Evolutionary conservation across 2,888 invertebrate genomes (phyloP), one percentile per base, ranked within the genome.

Genomic region (Leucoptera coffeella): DNA sequence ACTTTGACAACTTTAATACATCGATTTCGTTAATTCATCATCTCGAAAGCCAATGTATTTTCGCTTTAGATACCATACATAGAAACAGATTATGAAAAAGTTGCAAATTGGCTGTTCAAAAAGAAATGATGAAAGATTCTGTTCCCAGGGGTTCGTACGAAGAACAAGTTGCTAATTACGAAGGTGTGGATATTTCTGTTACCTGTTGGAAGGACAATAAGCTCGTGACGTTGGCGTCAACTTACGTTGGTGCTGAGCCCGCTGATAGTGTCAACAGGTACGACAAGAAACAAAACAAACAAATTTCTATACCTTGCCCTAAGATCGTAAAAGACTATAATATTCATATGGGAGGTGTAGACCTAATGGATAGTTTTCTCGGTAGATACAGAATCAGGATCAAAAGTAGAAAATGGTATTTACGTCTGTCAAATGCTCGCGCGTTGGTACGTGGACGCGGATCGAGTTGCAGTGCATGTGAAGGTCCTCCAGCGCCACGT

Each of bases 181-280:
- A 33, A 27, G 29, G 34, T 27, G 23, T 30, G 9, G 32, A 30
- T 22, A 23, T 29, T 12, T 30, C 26, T 8, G 27, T 22, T 12
- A 28, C 30, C 14, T 17, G 28, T 24, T 42, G 41, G 39, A 33
- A 35, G 22, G 39, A 42, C 29, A 40, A 41, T 27, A 38, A 35
- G 35, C 29, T 28, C 25, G 43, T 44, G 11, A 32, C 30, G 11
- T 30, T 41, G 23, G 24, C 33, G 2, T 43, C 41, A 14, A 37
- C 35, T 21, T 43, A 37, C 35, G 36, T 35, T 29, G 42, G 41
- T 20, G 28, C 34, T 15, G 26, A 37, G 27, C 41, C 42, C 23
- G 25, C 23, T 15, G 29, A 26, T 15, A 25, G 22, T 30, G 34
- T 43, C 9, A 32, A 26, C 29, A 29, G 42, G 32, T 38, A 33